Base-by-base conservation (phyloP, 2,113 vertebrate genomes). In the Coreoperca whiteheadi region DNA sequence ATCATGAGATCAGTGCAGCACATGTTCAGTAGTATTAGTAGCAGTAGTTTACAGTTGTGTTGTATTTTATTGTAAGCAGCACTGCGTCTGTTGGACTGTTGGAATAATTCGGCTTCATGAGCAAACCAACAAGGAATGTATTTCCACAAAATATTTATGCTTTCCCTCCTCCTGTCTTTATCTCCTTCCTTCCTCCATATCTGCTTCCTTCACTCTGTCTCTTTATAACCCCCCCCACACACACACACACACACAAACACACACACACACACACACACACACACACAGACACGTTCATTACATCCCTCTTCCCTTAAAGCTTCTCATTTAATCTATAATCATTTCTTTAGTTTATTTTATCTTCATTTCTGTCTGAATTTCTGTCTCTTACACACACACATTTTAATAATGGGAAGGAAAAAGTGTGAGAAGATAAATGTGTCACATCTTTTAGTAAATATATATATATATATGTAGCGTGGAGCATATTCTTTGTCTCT, bases 111-210 rank as follows among this genome's bases (percentile, higher is more conserved):
- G 48, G 30, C 41, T 81, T 79, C 53, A 74, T 75, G 66, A 87
- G 39, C 68, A 79, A 83, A 88, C 25, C 78, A 14, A 79, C 41
- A 37, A 82, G 88, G 83, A 90, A 89, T 91, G 87, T 67, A 54
- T 82, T 86, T 86, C 73, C 84, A 63, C 63, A 77, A 84, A 89
- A 92, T 88, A 91, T 90, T 85, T 87, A 88, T 72, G 77, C 21
- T 14, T 57, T 69, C 84, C 81, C 83, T 85, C 81, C 72, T 84
- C 59, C 74, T 83, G 73, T 81, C 74, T 92, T 89, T 90, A 93
- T 92, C 90, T 89, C 48, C 81, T 93, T 93, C 90, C 90, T 92
- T 90, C 93, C 89, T 88, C 84, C 77, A 77, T 90, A 92, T 93
- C 90, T 84, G 82, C 77, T 93, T 94, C 92, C 92, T 92, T 86